Evolutionary conservation across 2,888 invertebrate genomes (phyloP), one percentile per base, ranked within the genome.

Genomic region (Tinea trinotella): DNA sequence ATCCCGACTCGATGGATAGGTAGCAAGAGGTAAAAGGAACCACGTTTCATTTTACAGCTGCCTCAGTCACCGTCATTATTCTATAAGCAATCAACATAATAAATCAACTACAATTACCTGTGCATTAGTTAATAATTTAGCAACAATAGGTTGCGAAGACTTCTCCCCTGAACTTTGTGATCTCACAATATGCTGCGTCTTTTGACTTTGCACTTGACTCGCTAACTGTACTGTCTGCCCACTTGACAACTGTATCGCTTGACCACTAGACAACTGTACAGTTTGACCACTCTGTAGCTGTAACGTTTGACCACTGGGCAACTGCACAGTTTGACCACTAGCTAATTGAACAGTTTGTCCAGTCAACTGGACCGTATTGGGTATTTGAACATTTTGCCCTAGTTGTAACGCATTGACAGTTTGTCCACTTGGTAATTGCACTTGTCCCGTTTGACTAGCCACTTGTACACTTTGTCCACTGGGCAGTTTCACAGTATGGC

Each of bases 81-180:
- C n/a, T n/a, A n/a, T n/a, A n/a, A n/a, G n/a, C n/a, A n/a, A n/a
- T n/a, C n/a, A n/a, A n/a, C n/a, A n/a, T n/a, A n/a, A n/a, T n/a
- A n/a, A n/a, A n/a, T n/a, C n/a, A n/a, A n/a, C n/a, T 30, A 30
- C 30, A 30, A 30, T 30, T 73, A 89, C 90, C 82, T 89, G 89
- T 46, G 92, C 89, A 68, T 91, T 92, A 4, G 93, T 92, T 18
- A 93, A 76, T 13, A 93, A 88, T 70, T 93, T 92, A 0, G 93
- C 92, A 35, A 93, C 88, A 20, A 92, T 89, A 2, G 90, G 90
- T 65, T 85, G 88, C 64, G 67, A 61, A 3, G 73, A 30, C 60
- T 83, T 86, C 13, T 85, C 87, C 1, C 66, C 69, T 7, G 69
- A 59, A 13, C 67, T 61, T 60, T 74, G 83, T 59, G 62, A 73